Conservation (phyloP, 2,797 vertebrate genomes). For the Diglossa cyanea region DNA sequence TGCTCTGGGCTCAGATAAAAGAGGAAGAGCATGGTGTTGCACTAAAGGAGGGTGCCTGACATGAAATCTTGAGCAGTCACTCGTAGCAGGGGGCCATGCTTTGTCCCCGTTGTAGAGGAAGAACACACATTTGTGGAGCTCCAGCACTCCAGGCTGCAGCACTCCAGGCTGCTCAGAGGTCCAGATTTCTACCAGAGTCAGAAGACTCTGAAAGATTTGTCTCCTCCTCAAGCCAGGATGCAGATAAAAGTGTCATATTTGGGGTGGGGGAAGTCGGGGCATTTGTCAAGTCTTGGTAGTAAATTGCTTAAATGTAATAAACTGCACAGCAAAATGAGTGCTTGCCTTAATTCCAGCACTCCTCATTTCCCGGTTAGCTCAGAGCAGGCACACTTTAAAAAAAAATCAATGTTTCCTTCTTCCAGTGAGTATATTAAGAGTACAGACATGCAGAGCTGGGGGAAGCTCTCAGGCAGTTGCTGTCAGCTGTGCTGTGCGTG, state of each 20-base stretch:
- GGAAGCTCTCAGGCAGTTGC: not conserved
- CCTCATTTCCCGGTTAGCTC: not conserved
- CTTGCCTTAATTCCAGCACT: not conserved
- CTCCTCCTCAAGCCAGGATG: not conserved
- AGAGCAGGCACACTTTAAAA: not conserved
- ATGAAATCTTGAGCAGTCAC: not conserved
- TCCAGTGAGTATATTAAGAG: not conserved
- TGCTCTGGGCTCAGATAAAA: slow-evolving; percentile 44
- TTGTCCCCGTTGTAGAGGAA: not conserved
- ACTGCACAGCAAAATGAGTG: not conserved
- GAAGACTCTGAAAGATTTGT: not conserved
- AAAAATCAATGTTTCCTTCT: not conserved
- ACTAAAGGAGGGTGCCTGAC: not conserved
- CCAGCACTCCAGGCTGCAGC: not conserved
- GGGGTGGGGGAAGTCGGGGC: too few relatives aligned
- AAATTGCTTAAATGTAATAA: not conserved
- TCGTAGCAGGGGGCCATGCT: not conserved
- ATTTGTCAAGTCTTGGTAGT: not conserved
- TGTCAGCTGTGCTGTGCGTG: fast-evolving
- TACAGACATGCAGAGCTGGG: not conserved
- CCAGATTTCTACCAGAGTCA: not conserved
- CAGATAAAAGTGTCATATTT: not conserved
- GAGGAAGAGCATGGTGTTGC: slow-evolving; percentile 36
- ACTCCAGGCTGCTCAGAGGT: not conserved
- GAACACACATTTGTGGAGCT: not conserved